Base-by-base conservation (phyloP, 2,888 invertebrate species). In the Hirtodrosophila trivittata region DNA sequence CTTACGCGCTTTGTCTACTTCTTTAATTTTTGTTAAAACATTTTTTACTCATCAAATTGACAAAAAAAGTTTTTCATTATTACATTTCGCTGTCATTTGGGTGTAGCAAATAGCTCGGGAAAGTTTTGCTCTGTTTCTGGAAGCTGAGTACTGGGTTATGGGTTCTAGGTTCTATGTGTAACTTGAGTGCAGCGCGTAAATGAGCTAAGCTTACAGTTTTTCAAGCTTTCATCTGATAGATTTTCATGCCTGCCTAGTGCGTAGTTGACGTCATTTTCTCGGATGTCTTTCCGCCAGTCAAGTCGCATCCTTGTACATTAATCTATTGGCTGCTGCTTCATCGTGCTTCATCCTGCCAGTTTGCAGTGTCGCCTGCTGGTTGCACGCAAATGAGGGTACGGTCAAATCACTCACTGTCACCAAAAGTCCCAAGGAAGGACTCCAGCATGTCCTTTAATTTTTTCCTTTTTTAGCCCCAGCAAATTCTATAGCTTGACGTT, bases 11-110 rank as follows among this genome's bases (percentile, higher is more conserved):
- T 49, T 57, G 38, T 30, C 18, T 33, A 7, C 18, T 28, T 43
- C 18, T 50, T 28, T 50, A 42, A 30, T 59, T 70, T 59, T 60
- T 58, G 33, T n/a, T 69, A 62, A 75, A 82, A 77, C 78, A 86
- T 84, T 80, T 87, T 82, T 75, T 89, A 77, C 87, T 87, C 85
- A 86, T 88, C 87, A 89, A 86, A 83, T 86, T 88, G 88, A 88
- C 89, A 88, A 87, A 86, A 86, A 89, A 88, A 88, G 80, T 89
- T 88, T 88, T 88, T 86, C 86, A 82, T 88, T 88, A 88, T 89
- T 85, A 87, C 75, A 88, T 87, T 84, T 87, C 85, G 84, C 82
- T 88, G 89, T 87, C 88, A 82, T 88, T 87, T 88, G 81, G 83
- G 70, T 66, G 76, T 70, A 87, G 76, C 75, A 69, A 86, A 80